Conservation (phyloP, 2,888 invertebrate genomes). For the Ceramica pisi region DNA sequence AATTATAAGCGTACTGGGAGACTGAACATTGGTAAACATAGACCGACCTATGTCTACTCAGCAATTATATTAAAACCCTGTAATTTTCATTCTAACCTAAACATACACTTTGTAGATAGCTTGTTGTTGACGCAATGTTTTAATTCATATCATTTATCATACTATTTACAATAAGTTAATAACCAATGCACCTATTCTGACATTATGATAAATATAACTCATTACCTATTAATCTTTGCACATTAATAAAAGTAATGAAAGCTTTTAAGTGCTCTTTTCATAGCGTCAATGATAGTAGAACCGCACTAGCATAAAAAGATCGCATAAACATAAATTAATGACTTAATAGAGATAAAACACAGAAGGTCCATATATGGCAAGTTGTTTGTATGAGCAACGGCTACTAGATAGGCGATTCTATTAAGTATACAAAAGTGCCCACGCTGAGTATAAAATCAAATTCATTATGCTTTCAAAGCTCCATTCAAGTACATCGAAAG, state of each 20-base stretch:
- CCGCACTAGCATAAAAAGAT: constrained; percentile 21
- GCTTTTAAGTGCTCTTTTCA: constrained; percentile 6
- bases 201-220: neutral
- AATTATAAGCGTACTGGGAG: neutral
- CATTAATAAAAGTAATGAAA: constrained; percentile 25
- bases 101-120: no score
- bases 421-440: neutral
- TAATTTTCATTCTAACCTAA: no score
- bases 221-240: constrained; percentile 5
- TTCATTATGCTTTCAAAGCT: neutral
- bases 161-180: neutral
- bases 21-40: neutral
- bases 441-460: neutral
- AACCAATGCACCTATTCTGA: neutral
- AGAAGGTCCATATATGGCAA: constrained; percentile 26
- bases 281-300: constrained; percentile 11
- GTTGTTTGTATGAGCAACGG: constrained; percentile 22
- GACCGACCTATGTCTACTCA: neutral
- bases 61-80: neutral
- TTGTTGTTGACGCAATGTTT: neutral
- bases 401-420: constrained; percentile 5
- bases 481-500: neutral
- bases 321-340: constrained; percentile 37
- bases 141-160: neutral
- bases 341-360: neutral